Base-by-base conservation (phyloP, 2,113 vertebrate species). In the Pyrgilauda ruficollis region DNA sequence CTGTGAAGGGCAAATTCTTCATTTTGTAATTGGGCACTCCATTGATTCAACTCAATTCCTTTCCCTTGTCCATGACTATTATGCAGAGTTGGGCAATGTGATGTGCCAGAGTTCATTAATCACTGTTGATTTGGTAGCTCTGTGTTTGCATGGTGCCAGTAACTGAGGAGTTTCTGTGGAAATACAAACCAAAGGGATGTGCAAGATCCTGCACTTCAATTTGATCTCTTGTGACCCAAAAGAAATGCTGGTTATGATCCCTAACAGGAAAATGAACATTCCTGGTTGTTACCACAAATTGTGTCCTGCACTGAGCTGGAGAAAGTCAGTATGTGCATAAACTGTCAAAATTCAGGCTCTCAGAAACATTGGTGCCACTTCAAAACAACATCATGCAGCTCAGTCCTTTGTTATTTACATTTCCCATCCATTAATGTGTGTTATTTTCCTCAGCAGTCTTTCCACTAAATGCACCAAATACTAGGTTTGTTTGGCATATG, bases 11-110 rank as follows among this genome's bases (percentile, higher is more conserved):
- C 53, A 95, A 92, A 31, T 73, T 87, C 74, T 31, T 95, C 62
- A 82, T 94, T 96, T 69, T 91, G 18, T 76, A 64, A 87, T 74
- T 35, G 66, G 90, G 88, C 90, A 96, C 78, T 96, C 94, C 91
- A 63, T 19, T 82, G n/a, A 83, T 68, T 94, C 20, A 55, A 28
- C 22, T 88, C 53, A 24, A 19, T 84, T 79, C 10, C 66, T 86
- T 94, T 64, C 21, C 91, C 28, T 92, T 44, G 56, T 46, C 95
- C 66, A 14, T 95, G 94, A 30, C 75, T 75, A 2, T 89, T 88
- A 82, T 17, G 44, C 39, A 92, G 87, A 78, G 83, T 37, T 94
- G 76, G 76, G 43, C 68, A 21, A n/a, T 81, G 55, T 58, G 61
- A 66, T 50, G 56, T 96, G 69, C 81, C 81, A 31, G 89, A 86